These are phyloP conservation scores for Sebastes taczanowskii DNA, from an alignment of 2,797 vertebrate genomes.

Conservation along the genomic window DNA sequence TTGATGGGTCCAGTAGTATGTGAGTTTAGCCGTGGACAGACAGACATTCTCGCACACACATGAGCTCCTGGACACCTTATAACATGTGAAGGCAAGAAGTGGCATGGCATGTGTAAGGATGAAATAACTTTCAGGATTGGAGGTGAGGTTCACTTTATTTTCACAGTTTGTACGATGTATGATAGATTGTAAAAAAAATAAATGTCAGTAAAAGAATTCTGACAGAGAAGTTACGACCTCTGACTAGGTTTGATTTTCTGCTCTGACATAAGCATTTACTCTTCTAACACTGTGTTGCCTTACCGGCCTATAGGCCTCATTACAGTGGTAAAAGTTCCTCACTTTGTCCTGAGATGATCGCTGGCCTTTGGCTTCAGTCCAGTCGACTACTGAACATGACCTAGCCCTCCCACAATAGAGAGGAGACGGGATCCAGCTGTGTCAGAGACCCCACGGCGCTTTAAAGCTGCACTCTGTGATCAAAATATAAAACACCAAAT, in stretches of 20 bases:
- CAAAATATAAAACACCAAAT: constrained; percentile 26
- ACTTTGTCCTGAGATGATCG: constrained; percentile 8
- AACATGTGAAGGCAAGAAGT: not conserved
- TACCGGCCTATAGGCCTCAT: not conserved
- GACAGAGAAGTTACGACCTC: not conserved
- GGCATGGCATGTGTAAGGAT: not conserved
- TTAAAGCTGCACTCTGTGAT: constrained; percentile 24
- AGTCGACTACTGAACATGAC: constrained; percentile 41
- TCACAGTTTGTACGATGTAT: not conserved
- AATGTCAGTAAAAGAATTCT: not conserved
- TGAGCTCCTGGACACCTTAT: not conserved
- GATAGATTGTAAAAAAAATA: not conserved
- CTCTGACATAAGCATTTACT: not conserved
- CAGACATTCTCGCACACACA: not conserved
- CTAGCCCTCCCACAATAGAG: constrained; percentile 8
- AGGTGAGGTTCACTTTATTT: not conserved
- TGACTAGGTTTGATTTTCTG: not conserved
- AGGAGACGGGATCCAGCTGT: constrained; percentile 52
- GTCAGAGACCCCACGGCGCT: constrained; percentile 11
- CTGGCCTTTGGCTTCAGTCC: constrained; percentile 18
- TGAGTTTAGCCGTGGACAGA: not conserved
- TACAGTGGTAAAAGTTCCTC: not conserved
- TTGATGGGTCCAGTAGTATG: not conserved
- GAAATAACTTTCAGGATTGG: not conserved
- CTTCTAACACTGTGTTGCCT: not conserved